Evolutionary conservation across 2,797 vertebrate species (phyloP).

Genomic region (Falco peregrinus): DNA sequence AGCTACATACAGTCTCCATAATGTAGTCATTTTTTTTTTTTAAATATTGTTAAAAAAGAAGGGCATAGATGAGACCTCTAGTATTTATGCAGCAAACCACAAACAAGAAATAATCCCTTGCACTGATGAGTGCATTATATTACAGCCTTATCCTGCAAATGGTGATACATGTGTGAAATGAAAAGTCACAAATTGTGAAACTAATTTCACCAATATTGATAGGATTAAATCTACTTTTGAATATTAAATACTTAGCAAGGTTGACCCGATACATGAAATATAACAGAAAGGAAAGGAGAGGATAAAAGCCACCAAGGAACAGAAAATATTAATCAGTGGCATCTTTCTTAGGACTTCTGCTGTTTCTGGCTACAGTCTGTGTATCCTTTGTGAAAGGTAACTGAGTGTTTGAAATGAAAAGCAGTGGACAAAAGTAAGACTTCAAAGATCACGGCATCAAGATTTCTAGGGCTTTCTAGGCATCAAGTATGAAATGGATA

Average conservation of each 20-base stretch:
- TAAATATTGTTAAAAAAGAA: neutral
- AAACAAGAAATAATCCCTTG: neutral
- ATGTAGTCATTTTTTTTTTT: neutral
- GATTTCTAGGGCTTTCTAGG: neutral
- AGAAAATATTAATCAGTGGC: neutral
- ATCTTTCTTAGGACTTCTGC: neutral
- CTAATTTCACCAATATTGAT: neutral
- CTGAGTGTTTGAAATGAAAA: neutral
- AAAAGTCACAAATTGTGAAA: neutral
- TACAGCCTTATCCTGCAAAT: neutral
- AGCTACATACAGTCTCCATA: neutral
- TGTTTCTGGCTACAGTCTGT: neutral
- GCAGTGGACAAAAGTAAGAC: neutral
- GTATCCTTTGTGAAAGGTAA: neutral
- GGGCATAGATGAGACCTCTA: neutral
- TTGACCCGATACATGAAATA: neutral
- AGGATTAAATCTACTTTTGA: neutral
- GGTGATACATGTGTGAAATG: neutral
- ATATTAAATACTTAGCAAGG: neutral
- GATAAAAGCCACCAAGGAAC: neutral
- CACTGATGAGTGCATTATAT: neutral
- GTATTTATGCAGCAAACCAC: neutral
- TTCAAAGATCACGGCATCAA: neutral
- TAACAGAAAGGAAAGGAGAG: neutral
- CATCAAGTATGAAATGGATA: neutral